Conservation (phyloP, 2,797 vertebrate genomes). For the Selene dorsalis region DNA sequence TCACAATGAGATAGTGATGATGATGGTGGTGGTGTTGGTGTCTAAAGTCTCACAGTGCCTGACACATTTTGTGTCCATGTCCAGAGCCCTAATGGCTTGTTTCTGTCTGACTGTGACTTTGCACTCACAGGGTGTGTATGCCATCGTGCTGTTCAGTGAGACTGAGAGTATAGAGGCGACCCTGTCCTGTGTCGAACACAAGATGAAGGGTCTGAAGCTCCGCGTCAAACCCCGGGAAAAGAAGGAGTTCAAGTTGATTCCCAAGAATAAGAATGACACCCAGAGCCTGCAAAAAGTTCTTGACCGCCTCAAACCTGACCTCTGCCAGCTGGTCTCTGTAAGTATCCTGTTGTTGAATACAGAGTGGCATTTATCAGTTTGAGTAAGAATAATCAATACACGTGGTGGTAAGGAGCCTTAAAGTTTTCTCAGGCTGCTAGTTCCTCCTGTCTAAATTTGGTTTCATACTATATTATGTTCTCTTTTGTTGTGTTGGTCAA, state of each 20-base stretch:
- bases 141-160: conserved; percentile 90
- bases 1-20: neutral
- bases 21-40: neutral
- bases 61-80: neutral
- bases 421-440: neutral
- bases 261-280: conserved; percentile 78
- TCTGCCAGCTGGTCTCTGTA: conserved; percentile 85
- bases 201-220: conserved; percentile 84
- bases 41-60: neutral
- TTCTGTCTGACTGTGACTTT: conserved; percentile 7
- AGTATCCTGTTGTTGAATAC: conserved; percentile 46
- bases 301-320: conserved; percentile 79
- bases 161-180: conserved; percentile 68
- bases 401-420: too few species aligned
- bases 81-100: fast-evolving
- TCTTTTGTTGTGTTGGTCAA: neutral
- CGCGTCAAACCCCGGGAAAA: conserved; percentile 89
- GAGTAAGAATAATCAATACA: neutral
- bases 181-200: conserved; percentile 83
- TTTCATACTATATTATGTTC: neutral
- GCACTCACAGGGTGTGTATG: conserved; percentile 87
- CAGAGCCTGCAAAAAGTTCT: conserved; percentile 77
- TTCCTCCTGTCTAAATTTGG: neutral
- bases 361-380: neutral
- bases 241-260: conserved; percentile 87